These are phyloP conservation scores for Rissa tridactyla DNA, from an alignment of 2,113 vertebrate genomes.

Conservation along the genomic window DNA sequence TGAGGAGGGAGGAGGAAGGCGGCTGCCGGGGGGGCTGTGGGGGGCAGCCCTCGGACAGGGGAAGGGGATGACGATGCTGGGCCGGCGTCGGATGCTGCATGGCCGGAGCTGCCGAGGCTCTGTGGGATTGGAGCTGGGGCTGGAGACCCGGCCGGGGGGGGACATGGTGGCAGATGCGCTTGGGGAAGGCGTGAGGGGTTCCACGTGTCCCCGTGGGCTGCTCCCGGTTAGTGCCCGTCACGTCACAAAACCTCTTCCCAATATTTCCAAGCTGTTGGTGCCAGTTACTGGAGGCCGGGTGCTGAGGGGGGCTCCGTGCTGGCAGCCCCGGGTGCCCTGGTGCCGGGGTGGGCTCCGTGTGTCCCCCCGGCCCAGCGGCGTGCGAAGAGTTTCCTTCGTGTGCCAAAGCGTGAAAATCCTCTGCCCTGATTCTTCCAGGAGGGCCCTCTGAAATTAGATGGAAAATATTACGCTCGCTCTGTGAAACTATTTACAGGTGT, in stretches of 20 bases:
- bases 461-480: neutral
- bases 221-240: neutral
- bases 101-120: neutral
- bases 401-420: neutral
- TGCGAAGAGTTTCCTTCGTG: too few relatives aligned
- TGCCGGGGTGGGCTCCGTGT: neutral
- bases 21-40: fast-evolving
- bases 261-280: neutral
- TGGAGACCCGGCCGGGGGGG: neutral
- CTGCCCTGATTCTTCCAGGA: neutral
- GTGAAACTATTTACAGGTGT: neutral
- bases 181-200: neutral
- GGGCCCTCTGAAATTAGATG: neutral
- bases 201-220: neutral
- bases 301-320: fast-evolving
- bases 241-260: neutral
- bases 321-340: fast-evolving
- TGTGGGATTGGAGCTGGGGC: neutral
- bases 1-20: neutral
- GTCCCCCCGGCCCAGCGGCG: neutral
- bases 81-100: fast-evolving
- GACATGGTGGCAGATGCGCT: neutral
- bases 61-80: neutral
- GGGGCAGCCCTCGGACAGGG: neutral
- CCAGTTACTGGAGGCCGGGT: fast-evolving